Conservation (phyloP, 2,113 vertebrate genomes). For the Gymnogyps californianus region DNA sequence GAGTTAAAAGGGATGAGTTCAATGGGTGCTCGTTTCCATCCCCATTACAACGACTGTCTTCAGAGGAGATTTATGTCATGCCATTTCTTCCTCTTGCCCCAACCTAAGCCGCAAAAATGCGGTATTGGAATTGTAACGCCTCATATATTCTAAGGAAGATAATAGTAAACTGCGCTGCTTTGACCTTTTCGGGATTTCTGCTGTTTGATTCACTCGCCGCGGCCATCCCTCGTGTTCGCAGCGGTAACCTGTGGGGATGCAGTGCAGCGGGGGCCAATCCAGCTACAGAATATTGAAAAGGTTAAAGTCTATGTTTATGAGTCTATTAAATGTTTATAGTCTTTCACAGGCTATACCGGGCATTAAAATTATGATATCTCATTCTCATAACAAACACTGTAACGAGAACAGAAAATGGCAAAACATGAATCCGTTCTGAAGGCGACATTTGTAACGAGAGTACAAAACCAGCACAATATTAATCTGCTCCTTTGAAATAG, state of each 20-base stretch:
- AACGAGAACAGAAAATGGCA: background rate
- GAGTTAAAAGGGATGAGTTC: background rate
- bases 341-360: slow-evolving; percentile 30
- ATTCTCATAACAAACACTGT: slow-evolving; percentile 57
- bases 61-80: background rate
- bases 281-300: slow-evolving; percentile 61
- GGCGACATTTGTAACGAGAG: background rate
- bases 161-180: slow-evolving; percentile 13
- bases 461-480: background rate
- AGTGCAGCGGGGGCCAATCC: background rate
- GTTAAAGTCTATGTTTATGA: slow-evolving; percentile 68
- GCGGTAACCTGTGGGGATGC: slow-evolving; percentile 19
- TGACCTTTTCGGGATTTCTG: slow-evolving; percentile 54
- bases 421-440: background rate
- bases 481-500: background rate
- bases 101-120: background rate
- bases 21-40: background rate
- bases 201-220: slow-evolving; percentile 3
- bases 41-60: background rate
- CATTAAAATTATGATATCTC: slow-evolving; percentile 52
- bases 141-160: slow-evolving; percentile 34
- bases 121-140: background rate
- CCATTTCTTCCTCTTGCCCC: background rate
- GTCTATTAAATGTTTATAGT: slow-evolving; percentile 65
- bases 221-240: slow-evolving; percentile 1